A percentile compares a stretch with the other conserved stretches of the same genome.
These are phyloP conservation scores for Pseudomyrmex sp. DNA, from an alignment of 1,140 invertebrate genomes.

Conservation along the genomic window DNA sequence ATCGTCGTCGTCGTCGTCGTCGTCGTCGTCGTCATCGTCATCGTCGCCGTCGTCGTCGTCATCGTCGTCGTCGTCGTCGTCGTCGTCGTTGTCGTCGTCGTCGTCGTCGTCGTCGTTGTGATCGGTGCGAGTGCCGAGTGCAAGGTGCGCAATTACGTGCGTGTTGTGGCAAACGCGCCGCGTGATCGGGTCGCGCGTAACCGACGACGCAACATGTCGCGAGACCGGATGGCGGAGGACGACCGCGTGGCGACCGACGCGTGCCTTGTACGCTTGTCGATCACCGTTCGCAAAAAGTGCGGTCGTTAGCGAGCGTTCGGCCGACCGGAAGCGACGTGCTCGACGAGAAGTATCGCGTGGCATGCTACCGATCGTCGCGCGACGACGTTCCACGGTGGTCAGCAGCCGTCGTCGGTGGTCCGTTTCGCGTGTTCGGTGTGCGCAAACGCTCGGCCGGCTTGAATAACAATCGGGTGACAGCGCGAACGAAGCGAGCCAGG, in stretches of 20 bases:
- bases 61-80: no score
- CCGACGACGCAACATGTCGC: constrained; percentile 27
- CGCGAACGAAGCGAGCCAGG: constrained; percentile 23
- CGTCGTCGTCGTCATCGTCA: no score
- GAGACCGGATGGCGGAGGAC: constrained; percentile 25
- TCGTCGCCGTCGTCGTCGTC: no score
- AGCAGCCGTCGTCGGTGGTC: constrained; percentile 13
- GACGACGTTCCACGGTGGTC: constrained; percentile 5
- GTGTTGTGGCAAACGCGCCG: background rate
- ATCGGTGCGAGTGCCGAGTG: no score
- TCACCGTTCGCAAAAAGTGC: constrained; percentile 62
- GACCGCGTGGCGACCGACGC: constrained; percentile 39
- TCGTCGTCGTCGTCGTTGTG: no score
- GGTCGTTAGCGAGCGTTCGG: constrained; percentile 27
- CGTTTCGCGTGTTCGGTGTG: background rate
- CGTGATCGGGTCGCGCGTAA: background rate
- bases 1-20: background rate
- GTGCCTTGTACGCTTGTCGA: constrained; percentile 37
- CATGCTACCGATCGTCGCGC: constrained; percentile 48
- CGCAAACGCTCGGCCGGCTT: constrained; percentile 12
- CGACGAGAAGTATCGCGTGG: constrained; percentile 7
- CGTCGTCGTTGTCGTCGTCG: no score
- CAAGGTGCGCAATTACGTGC: no score
- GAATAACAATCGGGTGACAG: constrained; percentile 19
- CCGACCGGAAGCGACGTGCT: constrained; percentile 22